Evolutionary conservation across 1,140 invertebrate genomes (phyloP), one percentile per base, ranked within the genome.

Genomic region (Rhagoletis zephyria): DNA sequence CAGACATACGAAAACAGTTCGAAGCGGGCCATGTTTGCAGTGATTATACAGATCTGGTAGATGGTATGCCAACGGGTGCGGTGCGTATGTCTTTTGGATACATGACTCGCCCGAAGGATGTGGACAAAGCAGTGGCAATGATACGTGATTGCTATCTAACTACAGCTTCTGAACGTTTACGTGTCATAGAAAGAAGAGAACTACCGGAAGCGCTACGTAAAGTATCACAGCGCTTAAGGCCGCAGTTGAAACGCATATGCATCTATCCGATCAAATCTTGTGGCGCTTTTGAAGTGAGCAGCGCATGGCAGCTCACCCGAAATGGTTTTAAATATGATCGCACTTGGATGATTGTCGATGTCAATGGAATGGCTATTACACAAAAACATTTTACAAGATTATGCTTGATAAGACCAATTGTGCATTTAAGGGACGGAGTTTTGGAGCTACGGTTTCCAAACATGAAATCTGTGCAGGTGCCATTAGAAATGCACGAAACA

Each of bases 241-340:
- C 91, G 0, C 88, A 90, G 0, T 91, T 95, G 67, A 91, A 94
- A 30, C 94, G 96, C 90, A 95, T 99, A 85, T 96, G 95, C 91
- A 94, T 99, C 77, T 99, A 97, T 94, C 98, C 98, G 2, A 95
- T 99, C 2, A 99, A 99, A 94, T 99, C 98, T 0, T 99, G 98
- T 94, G 97, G 95, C 3, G 95, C 96, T 60, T 96, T 96, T 89
- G 94, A 96, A 92, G 94, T 97, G 74, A 89, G 93, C 87, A 88
- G 89, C n/a, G 93, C 93, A n/a, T 98, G 98, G 97, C 93, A 94
- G 61, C 93, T 98, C 59, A 95, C 95, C 42, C 88, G 91, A 0
- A 95, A 95, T 90, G 98, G 98, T 1, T 94, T 99, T 19, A 93
- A 96, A 90, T 98, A 96, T 93, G 98, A 99, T 93, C 94, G 98